These are phyloP conservation scores for Aelia acuminata DNA, from an alignment of 2,888 invertebrate genomes.

Conservation along the genomic window DNA sequence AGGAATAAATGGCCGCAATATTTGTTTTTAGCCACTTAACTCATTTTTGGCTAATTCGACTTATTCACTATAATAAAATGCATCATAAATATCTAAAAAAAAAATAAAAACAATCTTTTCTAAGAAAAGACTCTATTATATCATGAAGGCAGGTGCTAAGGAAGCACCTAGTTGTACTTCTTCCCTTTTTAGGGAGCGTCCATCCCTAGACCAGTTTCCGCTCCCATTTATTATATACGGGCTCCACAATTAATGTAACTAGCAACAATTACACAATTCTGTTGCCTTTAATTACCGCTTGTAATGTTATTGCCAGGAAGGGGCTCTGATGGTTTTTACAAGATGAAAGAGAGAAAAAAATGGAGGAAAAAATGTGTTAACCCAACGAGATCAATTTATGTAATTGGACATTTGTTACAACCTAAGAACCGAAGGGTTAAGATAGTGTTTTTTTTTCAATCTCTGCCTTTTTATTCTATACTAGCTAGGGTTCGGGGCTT, in stretches of 20 bases:
- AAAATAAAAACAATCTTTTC: too few species aligned
- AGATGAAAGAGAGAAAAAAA: not conserved
- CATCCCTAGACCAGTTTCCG: not conserved
- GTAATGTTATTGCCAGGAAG: not conserved
- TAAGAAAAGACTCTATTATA: not conserved
- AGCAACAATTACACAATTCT: not conserved
- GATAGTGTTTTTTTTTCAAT: too few species aligned
- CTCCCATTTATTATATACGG: not conserved
- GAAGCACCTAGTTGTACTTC: not conserved
- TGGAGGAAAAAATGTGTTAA: not conserved
- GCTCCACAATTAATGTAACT: constrained; percentile 10
- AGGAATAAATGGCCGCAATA: too few species aligned
- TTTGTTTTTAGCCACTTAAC: too few species aligned
- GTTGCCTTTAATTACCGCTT: not conserved
- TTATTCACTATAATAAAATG: too few species aligned
- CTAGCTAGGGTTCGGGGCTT: too few species aligned
- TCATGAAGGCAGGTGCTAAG: not conserved
- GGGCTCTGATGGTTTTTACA: not conserved
- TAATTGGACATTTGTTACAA: not conserved
- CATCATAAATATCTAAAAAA: too few species aligned
- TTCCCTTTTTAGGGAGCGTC: not conserved
- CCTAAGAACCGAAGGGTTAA: not conserved
- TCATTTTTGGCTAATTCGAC: too few species aligned
- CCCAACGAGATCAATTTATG: not conserved
- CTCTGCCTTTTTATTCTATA: too few species aligned